Conservation (phyloP, 1,140 invertebrate species). For the Drosophila virilis region DNA sequence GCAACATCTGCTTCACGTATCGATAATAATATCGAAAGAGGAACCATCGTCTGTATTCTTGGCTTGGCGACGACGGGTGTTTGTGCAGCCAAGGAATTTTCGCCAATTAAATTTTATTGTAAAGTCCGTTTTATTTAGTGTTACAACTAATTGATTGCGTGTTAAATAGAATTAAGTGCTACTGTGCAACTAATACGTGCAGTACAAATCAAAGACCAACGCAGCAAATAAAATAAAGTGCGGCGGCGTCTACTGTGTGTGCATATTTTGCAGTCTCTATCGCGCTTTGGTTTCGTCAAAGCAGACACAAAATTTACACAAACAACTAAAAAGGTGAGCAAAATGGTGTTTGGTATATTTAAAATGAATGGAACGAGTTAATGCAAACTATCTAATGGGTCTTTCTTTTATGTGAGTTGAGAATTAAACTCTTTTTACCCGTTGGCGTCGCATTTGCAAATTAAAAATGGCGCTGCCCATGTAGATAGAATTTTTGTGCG, state of each 20-base stretch:
- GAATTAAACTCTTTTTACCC: conserved; percentile 13
- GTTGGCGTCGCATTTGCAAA: conserved; percentile 55
- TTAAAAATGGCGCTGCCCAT: conserved; percentile 75
- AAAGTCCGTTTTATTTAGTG: conserved; percentile 21
- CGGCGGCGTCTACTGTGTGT: conserved; percentile 48
- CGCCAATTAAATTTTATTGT: conserved; percentile 17
- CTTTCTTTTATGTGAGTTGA: background rate
- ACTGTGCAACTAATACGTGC: background rate
- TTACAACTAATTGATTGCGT: conserved; percentile 4
- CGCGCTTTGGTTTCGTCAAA: conserved; percentile 27
- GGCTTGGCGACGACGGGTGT: conserved; percentile 15
- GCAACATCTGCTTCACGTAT: conserved; percentile 1
- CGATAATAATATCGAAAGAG: conserved; percentile 13
- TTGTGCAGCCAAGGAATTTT: conserved; percentile 11
- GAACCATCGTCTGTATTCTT: conserved; percentile 7
- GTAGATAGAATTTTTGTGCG: conserved; percentile 55
- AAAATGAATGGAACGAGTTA: background rate
- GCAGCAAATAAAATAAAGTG: conserved; percentile 31
- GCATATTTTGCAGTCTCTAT: conserved; percentile 25
- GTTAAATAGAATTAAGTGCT: conserved; percentile 12
- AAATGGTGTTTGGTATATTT: background rate
- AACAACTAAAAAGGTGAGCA: conserved; percentile 50
- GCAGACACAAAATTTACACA: conserved; percentile 21
- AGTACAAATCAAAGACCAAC: background rate
- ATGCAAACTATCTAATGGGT: no score